Conservation (phyloP, 2,113 vertebrate species). For the Prochilodus magdalenae region DNA sequence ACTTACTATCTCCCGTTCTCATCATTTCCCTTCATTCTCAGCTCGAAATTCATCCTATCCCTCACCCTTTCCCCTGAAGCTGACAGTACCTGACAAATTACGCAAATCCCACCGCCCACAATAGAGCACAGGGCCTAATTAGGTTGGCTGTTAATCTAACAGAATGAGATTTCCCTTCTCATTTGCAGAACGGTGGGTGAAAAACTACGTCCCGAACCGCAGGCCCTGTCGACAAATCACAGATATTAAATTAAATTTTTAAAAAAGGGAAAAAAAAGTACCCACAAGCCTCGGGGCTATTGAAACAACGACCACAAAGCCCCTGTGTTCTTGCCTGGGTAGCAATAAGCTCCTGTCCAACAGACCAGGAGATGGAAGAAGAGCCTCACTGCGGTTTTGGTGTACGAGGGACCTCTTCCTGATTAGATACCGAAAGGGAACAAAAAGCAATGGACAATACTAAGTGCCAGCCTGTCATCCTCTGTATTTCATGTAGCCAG, state of each 20-base stretch:
- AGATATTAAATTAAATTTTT: conserved; percentile 38
- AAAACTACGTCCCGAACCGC: conserved; percentile 38
- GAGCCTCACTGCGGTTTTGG: conserved; percentile 8
- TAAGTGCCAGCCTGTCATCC: background rate
- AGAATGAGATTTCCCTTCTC: conserved; percentile 40
- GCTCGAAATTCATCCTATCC: background rate
- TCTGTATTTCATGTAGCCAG: background rate
- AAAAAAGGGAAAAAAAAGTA: background rate
- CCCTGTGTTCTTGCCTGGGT: conserved; percentile 51
- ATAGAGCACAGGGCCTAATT: conserved; percentile 43
- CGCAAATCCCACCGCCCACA: conserved; percentile 37
- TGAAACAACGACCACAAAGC: conserved; percentile 2
- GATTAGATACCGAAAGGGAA: background rate
- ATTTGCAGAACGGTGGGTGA: conserved; percentile 41
- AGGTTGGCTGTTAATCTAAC: conserved; percentile 45
- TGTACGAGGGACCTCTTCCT: background rate
- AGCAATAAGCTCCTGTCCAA: conserved; percentile 1
- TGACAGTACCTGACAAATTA: conserved; percentile 47
- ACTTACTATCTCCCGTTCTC: background rate
- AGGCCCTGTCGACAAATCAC: conserved; percentile 39
- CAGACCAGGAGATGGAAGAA: background rate
- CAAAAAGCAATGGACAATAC: background rate
- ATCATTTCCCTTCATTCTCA: conserved; percentile 1
- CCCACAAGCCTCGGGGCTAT: conserved; percentile 2
- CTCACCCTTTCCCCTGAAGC: background rate